Base-by-base conservation (phyloP, 2,888 invertebrate species). In the Linnaemya vulpina region DNA sequence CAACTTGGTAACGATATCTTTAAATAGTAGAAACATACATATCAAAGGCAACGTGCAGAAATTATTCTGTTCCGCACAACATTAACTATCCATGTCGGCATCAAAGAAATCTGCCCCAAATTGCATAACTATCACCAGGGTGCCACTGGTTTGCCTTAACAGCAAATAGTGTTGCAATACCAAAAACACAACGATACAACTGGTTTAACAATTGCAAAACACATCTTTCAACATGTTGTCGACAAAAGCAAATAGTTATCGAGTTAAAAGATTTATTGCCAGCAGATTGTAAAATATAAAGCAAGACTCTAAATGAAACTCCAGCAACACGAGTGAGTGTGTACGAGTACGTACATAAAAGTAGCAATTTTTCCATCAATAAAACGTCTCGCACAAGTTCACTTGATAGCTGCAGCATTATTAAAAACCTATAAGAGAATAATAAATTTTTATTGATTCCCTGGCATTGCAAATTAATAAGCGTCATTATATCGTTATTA, bases 331-430 rank as follows among this genome's bases (percentile, higher is more conserved):
- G 62, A 1, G 9, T 43, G 62, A 1, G 9, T 43, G 9, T 30
- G 9, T 17, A 20, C 43, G 4, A 49, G 17, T 67, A n/a, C 17
- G n/a, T 38, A 35, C 11, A 40, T 58, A 68, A 35, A 68, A 58
- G 63, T 74, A 62, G 74, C 82, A 83, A 83, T 77, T 73, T 65
- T 83, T 73, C 76, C 77, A 83, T 77, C 71, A 83, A 67, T 83
- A 58, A 71, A 71, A 77, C 58, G 51, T 65, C 20, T 30, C 46
- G 40, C 51, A 63, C 75, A 71, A 76, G 43, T 53, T 38, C 9
- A 55, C 17, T 65, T 46, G 74, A 53, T 73, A 20, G 73, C 40
- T 77, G 25, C 63, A 63, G 77, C 38, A 25, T 22, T 15, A 20
- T 4, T 17, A 13, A 25, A 4, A 25, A 22, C 3, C 20, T 20